phyloP scores from a whole-genome alignment of 2,113 vertebrate species.

The Crypturellus undulatus region DNA sequence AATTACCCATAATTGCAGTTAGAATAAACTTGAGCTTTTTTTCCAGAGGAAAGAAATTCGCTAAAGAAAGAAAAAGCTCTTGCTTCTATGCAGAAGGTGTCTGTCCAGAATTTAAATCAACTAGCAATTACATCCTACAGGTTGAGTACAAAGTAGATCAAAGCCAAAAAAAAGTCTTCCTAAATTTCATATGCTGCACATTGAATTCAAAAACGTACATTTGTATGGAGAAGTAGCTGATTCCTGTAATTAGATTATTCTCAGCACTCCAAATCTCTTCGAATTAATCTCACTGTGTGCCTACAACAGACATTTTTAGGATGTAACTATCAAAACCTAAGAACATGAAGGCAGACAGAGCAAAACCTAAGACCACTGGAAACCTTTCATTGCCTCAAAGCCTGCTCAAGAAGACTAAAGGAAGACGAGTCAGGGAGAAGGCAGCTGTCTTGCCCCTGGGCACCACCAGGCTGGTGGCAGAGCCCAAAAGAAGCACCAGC shows the following conservation, averaged over 20 bases:
- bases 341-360: not conserved
- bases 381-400: not conserved
- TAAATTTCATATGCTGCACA: not conserved
- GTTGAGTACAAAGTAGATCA: not conserved
- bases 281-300: not conserved
- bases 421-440: not conserved
- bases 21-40: not conserved
- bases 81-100: not conserved
- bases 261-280: not conserved
- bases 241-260: not conserved
- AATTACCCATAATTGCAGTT: not conserved
- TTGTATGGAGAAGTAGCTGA: not conserved
- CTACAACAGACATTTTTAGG: not conserved
- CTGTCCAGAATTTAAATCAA: not conserved
- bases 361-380: not conserved
- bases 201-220: not conserved
- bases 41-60: not conserved
- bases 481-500: not conserved
- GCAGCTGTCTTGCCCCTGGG: not conserved
- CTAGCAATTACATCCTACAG: not conserved
- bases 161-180: not conserved
- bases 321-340: not conserved
- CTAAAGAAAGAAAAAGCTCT: fast-evolving
- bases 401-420: not conserved
- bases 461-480: not conserved